Percentiles rank a stretch among this genome's conserved stretches.
Evolutionary conservation across 2,888 invertebrate species (phyloP).

Genomic region (Drosophila melanocephala): DNA sequence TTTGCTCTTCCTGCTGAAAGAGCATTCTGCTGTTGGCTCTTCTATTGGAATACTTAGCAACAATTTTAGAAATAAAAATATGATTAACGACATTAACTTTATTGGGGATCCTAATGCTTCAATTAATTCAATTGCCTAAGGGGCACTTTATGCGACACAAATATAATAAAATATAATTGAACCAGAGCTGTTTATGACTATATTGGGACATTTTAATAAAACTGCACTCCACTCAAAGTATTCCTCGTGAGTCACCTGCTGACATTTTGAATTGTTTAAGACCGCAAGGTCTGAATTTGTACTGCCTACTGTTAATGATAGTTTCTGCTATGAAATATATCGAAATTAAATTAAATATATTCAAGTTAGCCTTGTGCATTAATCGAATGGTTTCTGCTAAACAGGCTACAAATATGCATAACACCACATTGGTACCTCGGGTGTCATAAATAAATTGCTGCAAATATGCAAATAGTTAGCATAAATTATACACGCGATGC

Average conservation of each 20-base stretch:
- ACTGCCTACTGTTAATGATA: not conserved
- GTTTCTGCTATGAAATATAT: not conserved
- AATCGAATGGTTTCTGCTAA: not conserved
- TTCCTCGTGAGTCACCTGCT: not conserved
- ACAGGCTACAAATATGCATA: conserved; percentile 2
- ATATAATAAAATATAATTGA: not conserved
- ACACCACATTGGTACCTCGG: not conserved
- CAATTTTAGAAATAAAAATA: no score
- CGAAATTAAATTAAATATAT: not conserved
- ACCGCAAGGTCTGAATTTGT: not conserved
- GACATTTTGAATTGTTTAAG: not conserved
- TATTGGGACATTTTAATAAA: not conserved
- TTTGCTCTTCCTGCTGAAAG: not conserved
- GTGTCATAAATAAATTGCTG: conserved; percentile 52
- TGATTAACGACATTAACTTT: no score
- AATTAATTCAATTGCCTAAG: no score
- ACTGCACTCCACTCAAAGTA: not conserved
- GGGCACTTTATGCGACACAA: no score
- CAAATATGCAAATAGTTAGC: conserved; percentile 55
- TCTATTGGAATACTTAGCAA: no score
- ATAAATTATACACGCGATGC: conserved; percentile 39
- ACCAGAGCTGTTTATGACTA: no score
- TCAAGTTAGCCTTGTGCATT: not conserved
- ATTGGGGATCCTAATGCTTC: no score
- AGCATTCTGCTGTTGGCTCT: no score